Conservation (phyloP, 2,888 invertebrate genomes). For the Halictus ligatus region DNA sequence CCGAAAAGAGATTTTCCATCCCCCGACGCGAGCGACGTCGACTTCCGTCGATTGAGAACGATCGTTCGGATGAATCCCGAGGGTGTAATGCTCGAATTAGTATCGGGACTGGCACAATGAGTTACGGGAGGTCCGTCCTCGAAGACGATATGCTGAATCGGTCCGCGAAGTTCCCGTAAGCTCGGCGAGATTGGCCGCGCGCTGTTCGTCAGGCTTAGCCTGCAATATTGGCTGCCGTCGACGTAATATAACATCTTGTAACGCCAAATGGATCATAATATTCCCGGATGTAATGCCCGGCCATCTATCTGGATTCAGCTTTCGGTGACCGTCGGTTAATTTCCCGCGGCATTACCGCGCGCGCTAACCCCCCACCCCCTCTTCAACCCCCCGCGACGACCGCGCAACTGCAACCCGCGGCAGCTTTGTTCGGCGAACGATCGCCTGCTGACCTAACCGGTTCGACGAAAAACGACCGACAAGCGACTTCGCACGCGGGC, state of each 20-base stretch:
- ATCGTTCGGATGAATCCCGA: slow-evolving; percentile 26
- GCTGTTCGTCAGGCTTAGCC: slow-evolving; percentile 77
- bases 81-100: slow-evolving; percentile 48
- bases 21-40: too few relatives aligned
- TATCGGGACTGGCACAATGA: slow-evolving; percentile 50
- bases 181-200: slow-evolving; percentile 69
- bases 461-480: slow-evolving; percentile 8
- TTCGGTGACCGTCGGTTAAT: slow-evolving; percentile 67
- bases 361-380: neutral
- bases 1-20: too few relatives aligned
- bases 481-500: slow-evolving; percentile 19
- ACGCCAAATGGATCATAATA: slow-evolving; percentile 78
- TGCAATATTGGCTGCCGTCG: slow-evolving; percentile 74
- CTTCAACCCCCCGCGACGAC: neutral
- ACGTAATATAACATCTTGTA: slow-evolving; percentile 76
- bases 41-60: neutral
- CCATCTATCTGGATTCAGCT: slow-evolving; percentile 75
- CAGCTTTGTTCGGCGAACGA: slow-evolving; percentile 8
- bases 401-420: neutral
- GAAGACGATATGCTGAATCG: slow-evolving; percentile 72
- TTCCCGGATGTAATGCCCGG: slow-evolving; percentile 72
- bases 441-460: neutral
- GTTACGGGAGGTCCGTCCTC: slow-evolving; percentile 62
- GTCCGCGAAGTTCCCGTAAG: slow-evolving; percentile 71
- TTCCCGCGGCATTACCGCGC: slow-evolving; percentile 66